These are phyloP conservation scores for Caenorhabditis sp. DNA, from an alignment of 2,888 invertebrate species.

Conservation along the genomic window DNA sequence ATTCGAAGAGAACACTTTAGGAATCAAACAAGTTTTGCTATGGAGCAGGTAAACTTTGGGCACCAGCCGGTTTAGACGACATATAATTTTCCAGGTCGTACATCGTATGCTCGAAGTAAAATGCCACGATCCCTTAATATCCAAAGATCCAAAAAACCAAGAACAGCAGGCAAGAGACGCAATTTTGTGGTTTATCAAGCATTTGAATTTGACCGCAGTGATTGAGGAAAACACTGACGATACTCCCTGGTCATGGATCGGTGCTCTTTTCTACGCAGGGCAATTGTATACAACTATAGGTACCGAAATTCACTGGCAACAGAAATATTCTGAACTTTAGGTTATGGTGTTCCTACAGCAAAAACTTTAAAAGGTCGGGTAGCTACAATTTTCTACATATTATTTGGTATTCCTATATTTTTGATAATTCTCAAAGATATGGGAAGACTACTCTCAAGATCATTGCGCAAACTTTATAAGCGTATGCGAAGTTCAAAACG, in stretches of 20 bases:
- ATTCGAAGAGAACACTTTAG: slow-evolving; percentile 43
- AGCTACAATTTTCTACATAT: slow-evolving; percentile 64
- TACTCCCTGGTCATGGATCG: slow-evolving; percentile 66
- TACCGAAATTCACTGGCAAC: slow-evolving; percentile 6
- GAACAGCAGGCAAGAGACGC: slow-evolving; percentile 62
- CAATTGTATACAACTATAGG: slow-evolving; percentile 70
- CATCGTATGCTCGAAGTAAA: slow-evolving; percentile 62
- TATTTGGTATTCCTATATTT: slow-evolving; percentile 68
- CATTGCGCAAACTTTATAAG: slow-evolving; percentile 62
- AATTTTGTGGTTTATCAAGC: slow-evolving; percentile 65
- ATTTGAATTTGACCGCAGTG: slow-evolving; percentile 64
- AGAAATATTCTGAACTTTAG: slow-evolving; percentile 36
- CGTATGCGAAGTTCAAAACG: slow-evolving; percentile 49
- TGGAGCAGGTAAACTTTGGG: slow-evolving; percentile 64
- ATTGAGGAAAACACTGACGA: slow-evolving; percentile 58
- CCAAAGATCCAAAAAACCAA: slow-evolving; percentile 22
- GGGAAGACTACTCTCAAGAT: slow-evolving; percentile 61
- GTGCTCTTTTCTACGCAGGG: slow-evolving; percentile 68
- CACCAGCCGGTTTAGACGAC: too few relatives aligned
- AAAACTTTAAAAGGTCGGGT: slow-evolving; percentile 60
- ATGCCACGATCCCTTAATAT: slow-evolving; percentile 46
- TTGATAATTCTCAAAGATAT: slow-evolving; percentile 58
- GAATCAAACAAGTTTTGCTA: slow-evolving; percentile 55
- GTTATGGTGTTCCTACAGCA: slow-evolving; percentile 66
- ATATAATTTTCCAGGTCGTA: slow-evolving; percentile 53